phyloP scores from a whole-genome alignment of 1,140 invertebrate genomes.

The Battus philenor region DNA sequence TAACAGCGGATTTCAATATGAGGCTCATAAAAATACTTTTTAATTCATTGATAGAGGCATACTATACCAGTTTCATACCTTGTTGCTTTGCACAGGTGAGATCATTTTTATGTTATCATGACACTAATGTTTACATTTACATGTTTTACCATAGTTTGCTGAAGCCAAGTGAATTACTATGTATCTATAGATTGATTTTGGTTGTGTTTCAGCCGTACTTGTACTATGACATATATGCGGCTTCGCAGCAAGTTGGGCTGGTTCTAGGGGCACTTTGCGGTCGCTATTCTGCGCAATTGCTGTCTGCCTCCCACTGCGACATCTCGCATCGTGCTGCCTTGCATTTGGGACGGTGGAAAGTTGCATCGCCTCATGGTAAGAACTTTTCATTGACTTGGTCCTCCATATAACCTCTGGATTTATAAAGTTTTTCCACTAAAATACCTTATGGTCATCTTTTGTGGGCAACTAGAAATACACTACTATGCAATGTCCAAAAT shows the following conservation, averaged over 20 bases:
- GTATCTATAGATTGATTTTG: no score
- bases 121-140: not conserved
- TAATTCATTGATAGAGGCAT: slow-evolving; percentile 91
- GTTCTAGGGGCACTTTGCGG: slow-evolving; percentile 90
- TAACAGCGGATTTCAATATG: slow-evolving; percentile 92
- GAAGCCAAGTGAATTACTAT: no score
- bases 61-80: slow-evolving; percentile 93
- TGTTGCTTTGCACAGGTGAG: slow-evolving; percentile 90
- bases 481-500: no score
- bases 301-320: slow-evolving; percentile 87
- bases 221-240: slow-evolving; percentile 91
- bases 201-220: slow-evolving; percentile 86
- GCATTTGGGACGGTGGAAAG: slow-evolving; percentile 90
- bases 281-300: slow-evolving; percentile 86
- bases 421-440: no score
- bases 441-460: not conserved
- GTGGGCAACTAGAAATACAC: not conserved
- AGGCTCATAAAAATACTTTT: slow-evolving; percentile 93
- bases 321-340: slow-evolving; percentile 91
- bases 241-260: slow-evolving; percentile 87
- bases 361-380: slow-evolving; percentile 28
- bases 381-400: no score
- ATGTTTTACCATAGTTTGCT: no score
- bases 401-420: no score
- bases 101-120: not conserved